Conservation (phyloP, 2,113 vertebrate species). For the Penelope pileata region DNA sequence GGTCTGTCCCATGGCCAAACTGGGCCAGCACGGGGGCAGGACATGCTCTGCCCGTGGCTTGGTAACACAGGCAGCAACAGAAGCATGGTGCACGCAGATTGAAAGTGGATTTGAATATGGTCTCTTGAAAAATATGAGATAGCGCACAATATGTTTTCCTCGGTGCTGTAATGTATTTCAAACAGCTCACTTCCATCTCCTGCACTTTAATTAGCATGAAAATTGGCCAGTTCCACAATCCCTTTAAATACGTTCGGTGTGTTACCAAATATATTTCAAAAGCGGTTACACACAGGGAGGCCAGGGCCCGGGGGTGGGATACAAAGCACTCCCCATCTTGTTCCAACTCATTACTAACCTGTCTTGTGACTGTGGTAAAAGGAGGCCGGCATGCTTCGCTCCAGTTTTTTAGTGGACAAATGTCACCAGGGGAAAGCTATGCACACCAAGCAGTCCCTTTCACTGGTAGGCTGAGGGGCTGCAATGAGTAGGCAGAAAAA, state of each 20-base stretch:
- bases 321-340: slow-evolving; percentile 16
- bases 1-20: neutral
- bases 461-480: neutral
- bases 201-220: slow-evolving; percentile 70
- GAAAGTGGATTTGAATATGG: slow-evolving; percentile 65
- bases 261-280: slow-evolving; percentile 62
- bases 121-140: slow-evolving; percentile 67
- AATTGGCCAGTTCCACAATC: slow-evolving; percentile 66
- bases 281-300: slow-evolving; percentile 1
- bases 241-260: slow-evolving; percentile 50
- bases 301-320: neutral
- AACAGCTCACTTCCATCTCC: slow-evolving; percentile 65
- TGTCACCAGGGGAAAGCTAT: neutral
- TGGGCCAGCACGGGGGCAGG: neutral
- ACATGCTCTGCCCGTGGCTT: neutral
- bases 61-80: neutral
- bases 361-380: neutral
- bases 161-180: slow-evolving; percentile 58
- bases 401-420: neutral
- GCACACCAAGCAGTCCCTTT: neutral
- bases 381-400: neutral
- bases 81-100: slow-evolving; percentile 10
- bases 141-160: slow-evolving; percentile 67
- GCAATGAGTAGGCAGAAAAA: neutral
- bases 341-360: slow-evolving; percentile 28